Conservation (phyloP, 2,113 vertebrate genomes). For the Corythaixoides concolor region DNA sequence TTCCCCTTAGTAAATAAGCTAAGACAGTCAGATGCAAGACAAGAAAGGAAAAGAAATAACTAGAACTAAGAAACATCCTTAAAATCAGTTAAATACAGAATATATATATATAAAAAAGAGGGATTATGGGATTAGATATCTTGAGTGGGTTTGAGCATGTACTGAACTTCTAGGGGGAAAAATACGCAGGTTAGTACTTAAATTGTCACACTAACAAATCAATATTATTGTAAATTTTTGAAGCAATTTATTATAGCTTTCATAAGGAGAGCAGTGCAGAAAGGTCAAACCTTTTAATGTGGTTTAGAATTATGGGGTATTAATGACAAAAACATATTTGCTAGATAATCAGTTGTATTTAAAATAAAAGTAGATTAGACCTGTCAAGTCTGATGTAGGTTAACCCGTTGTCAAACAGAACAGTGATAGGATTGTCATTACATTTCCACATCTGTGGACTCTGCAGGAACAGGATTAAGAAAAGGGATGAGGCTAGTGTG, state of each 20-base stretch:
- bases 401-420: neutral
- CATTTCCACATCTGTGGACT: neutral
- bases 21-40: neutral
- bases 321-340: neutral
- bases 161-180: fast-evolving
- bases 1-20: neutral
- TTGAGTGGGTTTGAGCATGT: neutral
- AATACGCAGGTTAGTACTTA: neutral
- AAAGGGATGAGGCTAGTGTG: neutral
- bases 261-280: neutral
- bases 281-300: neutral
- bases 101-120: neutral
- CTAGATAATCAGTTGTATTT: neutral
- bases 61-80: neutral
- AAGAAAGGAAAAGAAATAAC: neutral
- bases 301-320: neutral
- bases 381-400: neutral
- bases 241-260: neutral
- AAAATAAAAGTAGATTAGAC: neutral
- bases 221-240: neutral
- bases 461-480: neutral
- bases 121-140: neutral
- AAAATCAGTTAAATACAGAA: neutral
- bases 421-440: neutral
- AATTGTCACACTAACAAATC: neutral